These are phyloP conservation scores for Falco novaeseelandiae DNA, from an alignment of 2,797 vertebrate genomes.

Conservation along the genomic window DNA sequence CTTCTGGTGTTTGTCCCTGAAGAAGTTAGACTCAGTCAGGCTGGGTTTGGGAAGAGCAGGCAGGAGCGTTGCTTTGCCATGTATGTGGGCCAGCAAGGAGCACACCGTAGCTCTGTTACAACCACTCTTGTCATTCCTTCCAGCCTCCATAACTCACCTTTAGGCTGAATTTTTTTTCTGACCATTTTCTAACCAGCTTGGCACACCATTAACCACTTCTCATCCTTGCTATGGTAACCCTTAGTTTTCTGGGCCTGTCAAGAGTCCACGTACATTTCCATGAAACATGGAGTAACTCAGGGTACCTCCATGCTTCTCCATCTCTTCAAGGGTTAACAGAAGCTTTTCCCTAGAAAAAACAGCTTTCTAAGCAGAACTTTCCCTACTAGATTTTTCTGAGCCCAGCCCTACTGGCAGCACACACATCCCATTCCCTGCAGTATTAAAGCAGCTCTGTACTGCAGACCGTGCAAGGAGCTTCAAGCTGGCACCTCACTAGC, in stretches of 20 bases:
- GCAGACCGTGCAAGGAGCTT: not conserved
- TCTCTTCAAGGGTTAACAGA: not conserved
- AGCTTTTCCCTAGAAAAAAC: not conserved
- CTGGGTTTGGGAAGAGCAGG: not conserved
- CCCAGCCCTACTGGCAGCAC: rapidly evolving
- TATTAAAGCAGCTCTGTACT: not conserved
- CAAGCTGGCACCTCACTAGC: not conserved
- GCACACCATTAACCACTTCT: rapidly evolving
- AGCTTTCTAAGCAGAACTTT: not conserved
- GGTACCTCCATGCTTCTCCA: not conserved
- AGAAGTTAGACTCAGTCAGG: not conserved
- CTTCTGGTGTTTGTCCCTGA: not conserved
- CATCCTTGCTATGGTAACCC: not conserved
- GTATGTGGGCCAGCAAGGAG: not conserved
- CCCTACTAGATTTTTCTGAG: not conserved
- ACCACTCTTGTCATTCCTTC: not conserved
- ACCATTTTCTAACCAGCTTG: not conserved
- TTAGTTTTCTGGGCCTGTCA: not conserved
- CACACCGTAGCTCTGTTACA: not conserved
- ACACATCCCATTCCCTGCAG: not conserved
- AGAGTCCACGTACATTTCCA: not conserved
- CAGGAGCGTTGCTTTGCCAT: not conserved
- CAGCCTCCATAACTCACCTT: not conserved
- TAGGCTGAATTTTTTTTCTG: not conserved
- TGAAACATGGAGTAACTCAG: not conserved